Conservation (phyloP, 2,888 invertebrate genomes). For the Euproctis similis region DNA sequence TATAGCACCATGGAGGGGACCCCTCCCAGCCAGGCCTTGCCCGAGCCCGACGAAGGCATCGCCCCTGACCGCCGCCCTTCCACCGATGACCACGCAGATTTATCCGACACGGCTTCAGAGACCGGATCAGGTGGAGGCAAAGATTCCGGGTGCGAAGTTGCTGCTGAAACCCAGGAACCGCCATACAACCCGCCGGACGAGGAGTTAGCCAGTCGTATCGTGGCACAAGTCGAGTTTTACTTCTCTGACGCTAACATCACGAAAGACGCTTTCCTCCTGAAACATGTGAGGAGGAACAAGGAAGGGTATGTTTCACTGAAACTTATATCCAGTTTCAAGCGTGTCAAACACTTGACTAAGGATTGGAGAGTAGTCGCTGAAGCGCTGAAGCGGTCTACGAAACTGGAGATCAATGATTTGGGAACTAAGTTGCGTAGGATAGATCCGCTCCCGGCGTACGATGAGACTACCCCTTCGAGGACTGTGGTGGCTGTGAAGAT, state of each 20-base stretch:
- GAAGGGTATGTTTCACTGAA: conserved; percentile 97
- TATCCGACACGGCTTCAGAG: conserved; percentile 80
- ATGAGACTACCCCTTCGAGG: conserved; percentile 94
- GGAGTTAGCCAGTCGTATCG: conserved; percentile 85
- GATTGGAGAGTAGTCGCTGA: conserved; percentile 96
- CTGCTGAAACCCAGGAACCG: conserved; percentile 73
- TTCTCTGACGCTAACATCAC: conserved; percentile 96
- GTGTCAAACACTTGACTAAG: conserved; percentile 94
- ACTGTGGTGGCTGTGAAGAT: conserved; percentile 92
- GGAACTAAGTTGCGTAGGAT: conserved; percentile 92
- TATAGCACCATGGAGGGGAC: conserved; percentile 59
- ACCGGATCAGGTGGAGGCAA: conserved; percentile 78
- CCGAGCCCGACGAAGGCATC: conserved; percentile 65
- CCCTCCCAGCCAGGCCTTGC: conserved; percentile 47
- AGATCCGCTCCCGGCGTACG: conserved; percentile 90
- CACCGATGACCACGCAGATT: conserved; percentile 79
- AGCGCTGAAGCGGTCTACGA: conserved; percentile 84
- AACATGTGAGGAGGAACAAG: conserved; percentile 95
- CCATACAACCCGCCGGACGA: conserved; percentile 83
- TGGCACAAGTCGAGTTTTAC: conserved; percentile 94
- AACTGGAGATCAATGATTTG: conserved; percentile 91
- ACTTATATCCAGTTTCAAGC: conserved; percentile 94
- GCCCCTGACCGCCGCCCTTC: conserved; percentile 64
- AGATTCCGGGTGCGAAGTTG: conserved; percentile 81
- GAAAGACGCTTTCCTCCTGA: conserved; percentile 95